Conservation (phyloP, 1,140 invertebrate genomes). For the Drosophila miranda region DNA sequence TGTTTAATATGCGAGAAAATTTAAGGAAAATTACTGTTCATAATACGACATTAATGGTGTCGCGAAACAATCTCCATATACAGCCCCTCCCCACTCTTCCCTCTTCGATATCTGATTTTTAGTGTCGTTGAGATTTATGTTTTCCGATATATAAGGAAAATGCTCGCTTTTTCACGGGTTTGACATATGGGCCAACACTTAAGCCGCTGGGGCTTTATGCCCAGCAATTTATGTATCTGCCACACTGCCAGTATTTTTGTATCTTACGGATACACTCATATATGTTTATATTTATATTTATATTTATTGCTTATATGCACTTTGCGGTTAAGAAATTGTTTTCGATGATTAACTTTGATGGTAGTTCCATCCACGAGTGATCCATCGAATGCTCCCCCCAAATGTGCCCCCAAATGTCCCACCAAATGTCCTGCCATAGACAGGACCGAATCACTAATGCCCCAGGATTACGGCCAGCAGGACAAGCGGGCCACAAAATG, state of each 20-base stretch:
- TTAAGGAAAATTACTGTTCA: conserved; percentile 79
- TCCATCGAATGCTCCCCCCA: no score
- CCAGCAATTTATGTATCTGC: conserved; percentile 24
- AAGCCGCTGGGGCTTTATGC: conserved; percentile 62
- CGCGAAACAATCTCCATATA: conserved; percentile 41
- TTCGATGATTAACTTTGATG: conserved; percentile 56
- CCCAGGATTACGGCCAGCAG: background rate
- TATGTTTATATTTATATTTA: conserved; percentile 39
- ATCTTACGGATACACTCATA: conserved; percentile 8
- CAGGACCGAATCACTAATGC: no score
- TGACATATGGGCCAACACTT: conserved; percentile 67
- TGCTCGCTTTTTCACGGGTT: conserved; percentile 6
- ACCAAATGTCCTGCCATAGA: background rate
- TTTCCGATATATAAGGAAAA: conserved; percentile 10
- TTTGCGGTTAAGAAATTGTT: conserved; percentile 56
- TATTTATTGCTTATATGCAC: conserved; percentile 52
- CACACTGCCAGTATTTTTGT: conserved; percentile 43
- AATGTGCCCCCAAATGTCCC: no score
- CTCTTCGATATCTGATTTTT: conserved; percentile 70
- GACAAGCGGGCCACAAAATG: background rate
- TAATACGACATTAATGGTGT: conserved; percentile 76
- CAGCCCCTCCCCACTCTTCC: background rate
- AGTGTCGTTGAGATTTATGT: conserved; percentile 78
- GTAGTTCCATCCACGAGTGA: conserved; percentile 8
- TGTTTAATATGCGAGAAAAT: conserved; percentile 77